Evolutionary conservation across 2,888 invertebrate genomes (phyloP), one percentile per base, ranked within the genome.

Genomic region (Drosophila planitibia): DNA sequence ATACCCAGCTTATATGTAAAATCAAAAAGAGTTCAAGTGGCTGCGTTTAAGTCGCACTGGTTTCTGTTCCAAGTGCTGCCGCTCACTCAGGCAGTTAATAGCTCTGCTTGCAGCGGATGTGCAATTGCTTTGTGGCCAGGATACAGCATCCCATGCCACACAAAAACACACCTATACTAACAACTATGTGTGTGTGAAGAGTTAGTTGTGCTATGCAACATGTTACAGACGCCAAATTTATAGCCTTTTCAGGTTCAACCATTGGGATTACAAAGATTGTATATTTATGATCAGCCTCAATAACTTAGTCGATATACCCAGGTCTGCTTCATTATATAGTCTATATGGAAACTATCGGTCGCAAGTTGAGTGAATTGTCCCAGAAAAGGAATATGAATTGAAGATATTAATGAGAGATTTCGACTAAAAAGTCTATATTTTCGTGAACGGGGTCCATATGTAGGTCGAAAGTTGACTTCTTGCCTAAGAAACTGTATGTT

Each of bases 1-100:
- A 19, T 59, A 37, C 37, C 1, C 37, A 37, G 37, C 19, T 2
- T 37, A 37, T 16, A 60, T 57, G 60, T 52, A 65, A 86, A 85
- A 87, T 88, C 85, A 87, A 87, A 85, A 87, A 85, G 87, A 86
- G 87, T 87, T 87, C 88, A 87, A 87, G 87, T 74, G 78, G 76
- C 83, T 70, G 64, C 85, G 62, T 82, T 87, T 85, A 87, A 76
- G 80, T 73, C 73, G 70, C 66, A 47, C 54, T 59, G 64, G 51
- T 52, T 62, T 30, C 72, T 69, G 62, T 59, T 68, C 55, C 74
- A 74, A 76, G 79, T 70, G 63, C 67, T 69, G 71, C 65, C 74
- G 70, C 67, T 55, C 71, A 60, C 73, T 70, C 63, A 62, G 79
- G 68, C 76, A 81, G 81, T 74, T 79, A 82, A 83, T 82, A 76